These are phyloP conservation scores for Chrysolina oricalcia DNA, from an alignment of 2,888 invertebrate genomes.

Conservation along the genomic window DNA sequence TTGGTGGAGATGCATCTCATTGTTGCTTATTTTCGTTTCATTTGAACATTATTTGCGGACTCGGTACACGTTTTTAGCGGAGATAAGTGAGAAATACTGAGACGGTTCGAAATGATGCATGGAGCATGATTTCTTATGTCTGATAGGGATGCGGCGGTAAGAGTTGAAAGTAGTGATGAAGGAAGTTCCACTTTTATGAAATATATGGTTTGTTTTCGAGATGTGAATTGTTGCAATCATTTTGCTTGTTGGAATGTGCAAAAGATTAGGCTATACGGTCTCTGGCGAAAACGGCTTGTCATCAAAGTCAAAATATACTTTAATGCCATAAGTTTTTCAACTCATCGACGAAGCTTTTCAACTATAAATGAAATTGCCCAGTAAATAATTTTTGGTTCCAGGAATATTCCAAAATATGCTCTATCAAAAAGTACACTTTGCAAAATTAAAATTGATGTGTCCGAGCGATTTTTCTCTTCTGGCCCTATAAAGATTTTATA, in stretches of 20 bases:
- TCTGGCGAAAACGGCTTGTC: too few relatives aligned
- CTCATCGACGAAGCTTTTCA: too few relatives aligned
- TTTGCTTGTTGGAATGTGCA: neutral
- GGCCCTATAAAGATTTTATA: too few relatives aligned
- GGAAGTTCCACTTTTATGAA: neutral
- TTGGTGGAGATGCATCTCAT: slow-evolving; percentile 11
- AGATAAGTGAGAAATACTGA: slow-evolving; percentile 10
- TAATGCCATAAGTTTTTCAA: too few relatives aligned
- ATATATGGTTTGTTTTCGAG: neutral
- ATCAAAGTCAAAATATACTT: too few relatives aligned
- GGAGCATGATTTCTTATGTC: neutral
- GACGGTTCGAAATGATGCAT: neutral
- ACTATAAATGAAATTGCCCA: too few relatives aligned
- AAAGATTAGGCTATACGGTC: too few relatives aligned
- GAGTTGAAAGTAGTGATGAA: neutral
- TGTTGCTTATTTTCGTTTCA: slow-evolving; percentile 15
- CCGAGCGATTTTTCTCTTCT: too few relatives aligned
- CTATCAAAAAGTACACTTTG: too few relatives aligned
- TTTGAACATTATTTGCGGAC: slow-evolving; percentile 23
- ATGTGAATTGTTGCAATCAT: neutral
- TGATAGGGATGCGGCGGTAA: neutral
- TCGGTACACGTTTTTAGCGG: neutral
- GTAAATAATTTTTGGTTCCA: too few relatives aligned
- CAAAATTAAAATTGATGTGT: too few relatives aligned
- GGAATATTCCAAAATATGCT: too few relatives aligned